A percentile compares a stretch with the other conserved stretches of the same genome.
Conservation (phyloP, 2,888 invertebrate species). For the Pachliopta kotzebuea region DNA sequence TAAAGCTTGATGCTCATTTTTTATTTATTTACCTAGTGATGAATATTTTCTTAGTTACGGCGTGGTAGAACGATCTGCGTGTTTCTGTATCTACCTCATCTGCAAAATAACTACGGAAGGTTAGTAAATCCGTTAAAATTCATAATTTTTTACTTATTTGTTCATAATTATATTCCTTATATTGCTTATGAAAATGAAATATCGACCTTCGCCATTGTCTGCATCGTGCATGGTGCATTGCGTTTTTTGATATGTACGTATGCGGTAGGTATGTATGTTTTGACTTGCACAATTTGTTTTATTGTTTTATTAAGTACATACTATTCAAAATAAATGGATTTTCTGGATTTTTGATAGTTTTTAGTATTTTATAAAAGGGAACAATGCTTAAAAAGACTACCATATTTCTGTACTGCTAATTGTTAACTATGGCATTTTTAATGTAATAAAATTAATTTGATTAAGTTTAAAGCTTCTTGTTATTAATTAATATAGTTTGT, state of each 20-base stretch:
- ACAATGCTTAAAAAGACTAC: not conserved
- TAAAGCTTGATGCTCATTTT: constrained; percentile 78
- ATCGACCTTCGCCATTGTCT: constrained; percentile 80
- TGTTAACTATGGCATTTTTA: not conserved
- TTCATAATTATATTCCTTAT: constrained; percentile 34
- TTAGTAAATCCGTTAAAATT: constrained; percentile 52
- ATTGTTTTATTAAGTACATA: constrained; percentile 17
- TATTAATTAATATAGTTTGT: not conserved
- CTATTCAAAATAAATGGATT: not conserved
- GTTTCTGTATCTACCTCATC: constrained; percentile 66
- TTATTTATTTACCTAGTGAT: constrained; percentile 81
- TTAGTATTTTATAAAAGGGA: not conserved
- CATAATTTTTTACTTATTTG: constrained; percentile 26
- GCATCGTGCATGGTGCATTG: constrained; percentile 80
- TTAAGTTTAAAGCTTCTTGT: not conserved
- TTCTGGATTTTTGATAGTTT: not conserved
- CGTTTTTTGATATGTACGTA: constrained; percentile 61
- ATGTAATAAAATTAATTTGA: not conserved
- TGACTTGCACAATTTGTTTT: constrained; percentile 22
- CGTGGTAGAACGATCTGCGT: constrained; percentile 77
- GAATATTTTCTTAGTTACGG: constrained; percentile 78
- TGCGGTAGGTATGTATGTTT: constrained; percentile 35
- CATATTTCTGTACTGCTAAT: not conserved
- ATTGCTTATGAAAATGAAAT: constrained; percentile 52
- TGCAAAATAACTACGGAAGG: constrained; percentile 71